Base-by-base conservation (phyloP, 2,113 vertebrate species). In the Neolamprologus sp. region DNA sequence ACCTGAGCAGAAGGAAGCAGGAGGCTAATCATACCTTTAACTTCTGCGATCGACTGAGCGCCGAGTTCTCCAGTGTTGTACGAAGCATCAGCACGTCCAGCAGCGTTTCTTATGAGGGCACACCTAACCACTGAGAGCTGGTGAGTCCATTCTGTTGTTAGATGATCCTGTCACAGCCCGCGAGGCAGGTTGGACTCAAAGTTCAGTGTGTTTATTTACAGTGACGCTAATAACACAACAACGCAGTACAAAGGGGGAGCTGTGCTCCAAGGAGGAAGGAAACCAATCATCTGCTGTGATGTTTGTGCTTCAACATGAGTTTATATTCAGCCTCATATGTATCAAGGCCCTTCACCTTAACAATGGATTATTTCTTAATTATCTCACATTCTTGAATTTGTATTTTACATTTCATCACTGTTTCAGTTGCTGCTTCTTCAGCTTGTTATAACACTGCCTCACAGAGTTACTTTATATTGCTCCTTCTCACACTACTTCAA, bases 381-480 rank as follows among this genome's bases (percentile, higher is more conserved):
- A 63, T 63, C 16, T 63, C 58, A 63, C 16, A 33, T 2, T 63
- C 9, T 33, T 33, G 16, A 57, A 28, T 57, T 57, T 57, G 23
- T 1, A 57, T 57, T 57, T 60, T 33, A 60, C 57, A 60, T 60
- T 1, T 60, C 1, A 30, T 19, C 57, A 60, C 57, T 33, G 57
- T 19, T 60, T 60, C 57, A 60, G 28, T 60, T 10, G 57, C 8
- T 60, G 9, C 57, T 33, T 33, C 28, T 7, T 33, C 16, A 60
- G 16, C 16, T 60, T 33, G 5, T 6, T 19, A 33, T 60, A 60
- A 33, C 0, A 4, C 57, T 0, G 28, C 3, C 28, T 60, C 57
- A 33, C 57, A 3, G 57, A 0, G 16, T 0, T 19, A 19, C 57
- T 17, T 0, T 60, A 60, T 19, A 60, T 33, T 60, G 16, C 0